A percentile compares a stretch with the other conserved stretches of the same genome.
phyloP scores from a whole-genome alignment of 1,140 invertebrate genomes.

The Diorhabda sublineata region DNA sequence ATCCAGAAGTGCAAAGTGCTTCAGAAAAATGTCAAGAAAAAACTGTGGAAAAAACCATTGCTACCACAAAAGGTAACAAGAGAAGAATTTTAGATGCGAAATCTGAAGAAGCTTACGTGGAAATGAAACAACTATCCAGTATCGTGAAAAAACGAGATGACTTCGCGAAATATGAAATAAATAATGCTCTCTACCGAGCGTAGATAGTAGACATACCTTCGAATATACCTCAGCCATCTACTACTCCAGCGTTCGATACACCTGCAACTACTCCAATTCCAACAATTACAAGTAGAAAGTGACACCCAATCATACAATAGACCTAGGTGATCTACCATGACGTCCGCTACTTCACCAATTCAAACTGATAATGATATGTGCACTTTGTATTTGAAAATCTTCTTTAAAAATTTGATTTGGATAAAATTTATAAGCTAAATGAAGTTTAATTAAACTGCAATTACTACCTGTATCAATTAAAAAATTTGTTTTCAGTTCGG shows the following conservation, averaged over 20 bases:
- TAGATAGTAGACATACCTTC: conserved; percentile 10
- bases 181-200: conserved; percentile 6
- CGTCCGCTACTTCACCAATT: not conserved
- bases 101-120: conserved; percentile 10
- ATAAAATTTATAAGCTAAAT: too few species aligned
- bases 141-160: too few species aligned
- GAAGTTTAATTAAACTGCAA: too few species aligned
- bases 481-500: too few species aligned
- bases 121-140: not conserved
- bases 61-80: not conserved
- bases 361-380: too few species aligned
- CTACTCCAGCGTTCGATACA: conserved; percentile 5
- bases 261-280: not conserved
- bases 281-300: not conserved
- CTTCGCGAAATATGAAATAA: too few species aligned
- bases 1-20: conserved; percentile 1
- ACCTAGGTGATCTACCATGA: not conserved
- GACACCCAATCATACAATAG: conserved; percentile 2
- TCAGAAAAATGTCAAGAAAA: conserved; percentile 6
- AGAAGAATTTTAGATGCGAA: conserved; percentile 11
- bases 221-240: conserved; percentile 8
- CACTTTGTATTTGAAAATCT: too few species aligned
- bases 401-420: too few species aligned
- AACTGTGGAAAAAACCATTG: not conserved
- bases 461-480: too few species aligned